Percentiles rank a stretch among this genome's conserved stretches.
Evolutionary conservation across 2,113 vertebrate genomes (phyloP).

Genomic region (Myodes glareolus): DNA sequence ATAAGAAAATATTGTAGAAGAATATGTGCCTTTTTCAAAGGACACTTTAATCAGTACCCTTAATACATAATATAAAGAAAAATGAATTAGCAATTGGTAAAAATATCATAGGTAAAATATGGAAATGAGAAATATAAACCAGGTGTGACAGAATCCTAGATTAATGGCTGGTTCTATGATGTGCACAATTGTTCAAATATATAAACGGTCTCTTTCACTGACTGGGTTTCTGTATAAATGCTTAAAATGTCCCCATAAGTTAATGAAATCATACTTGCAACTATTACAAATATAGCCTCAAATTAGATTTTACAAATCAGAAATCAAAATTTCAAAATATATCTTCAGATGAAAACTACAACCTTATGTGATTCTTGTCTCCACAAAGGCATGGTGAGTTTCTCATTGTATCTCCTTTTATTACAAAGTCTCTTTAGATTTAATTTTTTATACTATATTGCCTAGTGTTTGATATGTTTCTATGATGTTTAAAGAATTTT

Average conservation of each 20-base stretch:
- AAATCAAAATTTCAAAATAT: neutral
- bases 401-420: neutral
- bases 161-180: neutral
- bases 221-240: neutral
- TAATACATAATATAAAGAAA: neutral
- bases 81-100: neutral
- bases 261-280: neutral
- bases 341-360: neutral
- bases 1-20: conserved; percentile 24
- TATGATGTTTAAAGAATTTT: neutral
- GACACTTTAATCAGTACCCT: neutral
- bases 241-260: neutral
- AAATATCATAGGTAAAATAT: neutral
- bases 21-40: neutral
- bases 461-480: neutral
- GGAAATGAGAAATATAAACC: neutral
- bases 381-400: neutral
- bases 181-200: neutral
- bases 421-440: neutral
- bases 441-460: neutral
- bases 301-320: neutral
- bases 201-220: neutral
- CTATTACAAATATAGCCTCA: neutral
- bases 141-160: neutral
- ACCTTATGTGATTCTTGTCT: neutral